Conservation (phyloP, 1,140 invertebrate genomes). For the Sinella curviseta region DNA sequence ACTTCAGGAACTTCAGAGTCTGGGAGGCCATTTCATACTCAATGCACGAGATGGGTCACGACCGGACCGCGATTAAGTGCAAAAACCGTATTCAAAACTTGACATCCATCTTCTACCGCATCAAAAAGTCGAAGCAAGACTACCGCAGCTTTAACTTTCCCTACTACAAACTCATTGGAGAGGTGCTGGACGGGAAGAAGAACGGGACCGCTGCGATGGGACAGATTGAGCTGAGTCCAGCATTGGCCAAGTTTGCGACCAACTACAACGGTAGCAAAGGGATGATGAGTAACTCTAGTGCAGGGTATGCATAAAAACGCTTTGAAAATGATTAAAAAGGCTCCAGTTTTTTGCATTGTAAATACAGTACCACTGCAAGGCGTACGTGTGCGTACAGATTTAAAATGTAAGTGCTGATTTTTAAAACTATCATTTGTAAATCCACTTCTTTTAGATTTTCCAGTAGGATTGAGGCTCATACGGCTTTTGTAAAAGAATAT, state of each 20-base stretch:
- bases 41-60: constrained; percentile 47
- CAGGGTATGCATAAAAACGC: constrained; percentile 3
- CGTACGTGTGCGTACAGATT: too few relatives aligned
- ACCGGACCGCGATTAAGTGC: constrained; percentile 48
- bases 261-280: constrained; percentile 8
- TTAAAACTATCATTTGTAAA: background rate
- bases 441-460: background rate
- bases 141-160: constrained; percentile 48
- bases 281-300: background rate
- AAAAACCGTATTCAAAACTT: constrained; percentile 50
- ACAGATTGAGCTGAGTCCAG: background rate
- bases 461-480: constrained; percentile 16
- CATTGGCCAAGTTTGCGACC: constrained; percentile 17
- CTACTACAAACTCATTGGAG: constrained; percentile 48
- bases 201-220: constrained; percentile 33
- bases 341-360: too few relatives aligned
- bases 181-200: constrained; percentile 49
- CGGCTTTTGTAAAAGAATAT: constrained; percentile 3
- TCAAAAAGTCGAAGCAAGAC: constrained; percentile 49
- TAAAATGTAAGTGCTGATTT: background rate
- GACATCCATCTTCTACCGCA: constrained; percentile 49
- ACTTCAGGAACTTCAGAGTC: constrained; percentile 46
- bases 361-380: too few relatives aligned
- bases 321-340: too few relatives aligned
- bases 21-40: constrained; percentile 49